phyloP scores from a whole-genome alignment of 1,140 invertebrate genomes.

The Proales similis region DNA sequence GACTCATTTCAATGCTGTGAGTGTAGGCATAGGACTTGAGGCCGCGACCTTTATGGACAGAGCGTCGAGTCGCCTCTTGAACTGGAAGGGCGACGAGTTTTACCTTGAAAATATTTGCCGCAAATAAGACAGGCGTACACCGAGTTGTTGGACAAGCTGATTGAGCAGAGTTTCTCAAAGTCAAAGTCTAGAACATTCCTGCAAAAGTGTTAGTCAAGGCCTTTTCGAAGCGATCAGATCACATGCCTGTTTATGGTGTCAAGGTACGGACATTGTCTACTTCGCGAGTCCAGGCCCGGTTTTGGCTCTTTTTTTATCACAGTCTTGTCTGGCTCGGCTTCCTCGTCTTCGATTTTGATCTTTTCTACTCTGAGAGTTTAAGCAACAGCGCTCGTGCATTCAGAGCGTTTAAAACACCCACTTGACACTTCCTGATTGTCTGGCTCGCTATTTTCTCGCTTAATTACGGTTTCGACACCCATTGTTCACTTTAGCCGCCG shows the following conservation, averaged over 20 bases:
- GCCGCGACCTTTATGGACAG: no score
- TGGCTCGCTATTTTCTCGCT: no score
- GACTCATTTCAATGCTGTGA: conserved; percentile 89
- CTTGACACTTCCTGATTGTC: no score
- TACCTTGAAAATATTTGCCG: conserved; percentile 96
- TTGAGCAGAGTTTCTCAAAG: conserved; percentile 98
- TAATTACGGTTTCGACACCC: no score
- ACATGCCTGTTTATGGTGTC: conserved; percentile 95
- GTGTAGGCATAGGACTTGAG: conserved; percentile 97
- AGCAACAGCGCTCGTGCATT: no score
- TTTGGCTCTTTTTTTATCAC: no score
- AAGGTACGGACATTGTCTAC: conserved; percentile 73
- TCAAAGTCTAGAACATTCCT: conserved; percentile 95
- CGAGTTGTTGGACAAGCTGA: conserved; percentile 94
- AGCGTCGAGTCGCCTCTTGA: conserved; percentile 58
- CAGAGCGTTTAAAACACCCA: no score
- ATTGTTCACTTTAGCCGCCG: no score
- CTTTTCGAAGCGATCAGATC: conserved; percentile 49
- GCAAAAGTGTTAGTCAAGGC: conserved; percentile 42
- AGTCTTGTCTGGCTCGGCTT: no score
- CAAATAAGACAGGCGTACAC: conserved; percentile 99
- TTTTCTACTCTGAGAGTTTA: no score
- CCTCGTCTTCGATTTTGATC: no score
- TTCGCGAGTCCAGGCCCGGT: conserved; percentile 39
- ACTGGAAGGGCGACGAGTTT: background rate